Evolutionary conservation across 1,140 invertebrate species (phyloP).

Genomic region (Heterodera schachtii): DNA sequence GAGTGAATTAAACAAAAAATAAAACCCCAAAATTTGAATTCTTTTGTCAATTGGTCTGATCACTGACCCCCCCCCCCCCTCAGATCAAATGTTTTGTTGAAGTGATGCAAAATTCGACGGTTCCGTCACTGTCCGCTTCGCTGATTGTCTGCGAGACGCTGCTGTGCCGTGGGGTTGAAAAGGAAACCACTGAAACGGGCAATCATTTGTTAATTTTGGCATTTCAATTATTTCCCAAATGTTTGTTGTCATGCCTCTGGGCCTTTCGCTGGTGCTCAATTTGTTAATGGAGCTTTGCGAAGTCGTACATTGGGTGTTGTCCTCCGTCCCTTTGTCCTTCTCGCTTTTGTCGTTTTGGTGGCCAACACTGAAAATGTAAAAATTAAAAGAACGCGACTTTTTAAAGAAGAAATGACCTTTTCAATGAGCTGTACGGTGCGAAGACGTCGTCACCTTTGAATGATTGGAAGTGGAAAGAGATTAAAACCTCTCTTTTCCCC

Average conservation of each 20-base stretch:
- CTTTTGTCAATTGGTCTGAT: not conserved
- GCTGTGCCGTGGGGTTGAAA: conserved; percentile 57
- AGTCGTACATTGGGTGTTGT: not conserved
- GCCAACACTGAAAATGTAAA: not conserved
- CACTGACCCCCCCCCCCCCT: not conserved
- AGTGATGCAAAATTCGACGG: conserved; percentile 50
- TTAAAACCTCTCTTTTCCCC: conserved; percentile 33
- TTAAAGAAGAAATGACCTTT: not conserved
- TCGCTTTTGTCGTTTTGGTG: not conserved
- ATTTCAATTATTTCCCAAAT: too few species aligned
- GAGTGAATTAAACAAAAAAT: too few species aligned
- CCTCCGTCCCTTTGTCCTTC: not conserved
- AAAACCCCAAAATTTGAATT: too few species aligned
- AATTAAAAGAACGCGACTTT: not conserved
- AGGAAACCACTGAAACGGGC: conserved; percentile 58
- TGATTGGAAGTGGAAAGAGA: conserved; percentile 9
- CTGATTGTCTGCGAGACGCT: conserved; percentile 40
- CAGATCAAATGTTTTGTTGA: conserved; percentile 52
- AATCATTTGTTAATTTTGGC: conserved; percentile 14
- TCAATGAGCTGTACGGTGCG: not conserved
- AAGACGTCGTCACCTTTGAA: not conserved
- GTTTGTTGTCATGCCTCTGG: conserved; percentile 1
- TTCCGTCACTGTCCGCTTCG: conserved; percentile 52
- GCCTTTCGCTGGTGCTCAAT: not conserved
- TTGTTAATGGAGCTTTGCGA: conserved; percentile 9